These are phyloP conservation scores for Panorpa germanica DNA, from an alignment of 2,888 invertebrate species.

Conservation along the genomic window DNA sequence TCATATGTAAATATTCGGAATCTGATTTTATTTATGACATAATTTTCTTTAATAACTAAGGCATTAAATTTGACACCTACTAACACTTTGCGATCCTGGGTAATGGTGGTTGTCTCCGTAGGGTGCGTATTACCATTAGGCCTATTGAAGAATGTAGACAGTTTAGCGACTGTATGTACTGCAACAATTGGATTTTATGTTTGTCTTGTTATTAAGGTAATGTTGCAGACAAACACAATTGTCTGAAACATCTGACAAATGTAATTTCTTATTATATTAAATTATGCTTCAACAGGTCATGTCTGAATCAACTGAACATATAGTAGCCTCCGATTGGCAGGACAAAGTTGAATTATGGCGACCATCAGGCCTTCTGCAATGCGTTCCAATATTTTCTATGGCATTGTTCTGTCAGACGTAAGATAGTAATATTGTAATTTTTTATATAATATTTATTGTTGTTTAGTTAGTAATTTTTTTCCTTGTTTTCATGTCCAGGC, in stretches of 20 bases:
- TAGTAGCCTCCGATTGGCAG: conserved; percentile 56
- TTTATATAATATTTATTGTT: conserved; percentile 7
- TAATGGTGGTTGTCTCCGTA: conserved; percentile 50
- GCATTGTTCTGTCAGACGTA: conserved; percentile 89
- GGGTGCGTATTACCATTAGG: conserved; percentile 82
- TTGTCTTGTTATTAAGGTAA: conserved; percentile 71
- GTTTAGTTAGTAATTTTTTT: conserved; percentile 6
- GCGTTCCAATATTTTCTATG: conserved; percentile 92
- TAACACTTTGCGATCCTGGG: conserved; percentile 33
- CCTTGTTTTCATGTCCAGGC: conserved; percentile 30
- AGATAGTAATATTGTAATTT: conserved; percentile 3
- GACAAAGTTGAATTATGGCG: conserved; percentile 58
- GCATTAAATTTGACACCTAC: conserved; percentile 15
- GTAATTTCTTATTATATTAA: conserved; percentile 7
- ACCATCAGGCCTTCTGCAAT: conserved; percentile 71
- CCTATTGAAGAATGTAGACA: conserved; percentile 74
- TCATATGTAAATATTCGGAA: conserved; percentile 1
- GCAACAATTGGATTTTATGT: conserved; percentile 85
- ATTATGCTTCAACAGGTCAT: conserved; percentile 39
- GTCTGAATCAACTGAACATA: conserved; percentile 53
- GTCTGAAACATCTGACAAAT: conserved; percentile 10
- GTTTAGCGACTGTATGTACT: conserved; percentile 69
- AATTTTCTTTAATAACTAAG: too few species aligned
- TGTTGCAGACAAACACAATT: conserved; percentile 12
- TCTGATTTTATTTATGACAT: conserved; percentile 1